Base-by-base conservation (phyloP, 2,113 vertebrate species). In the Scopus umbretta region DNA sequence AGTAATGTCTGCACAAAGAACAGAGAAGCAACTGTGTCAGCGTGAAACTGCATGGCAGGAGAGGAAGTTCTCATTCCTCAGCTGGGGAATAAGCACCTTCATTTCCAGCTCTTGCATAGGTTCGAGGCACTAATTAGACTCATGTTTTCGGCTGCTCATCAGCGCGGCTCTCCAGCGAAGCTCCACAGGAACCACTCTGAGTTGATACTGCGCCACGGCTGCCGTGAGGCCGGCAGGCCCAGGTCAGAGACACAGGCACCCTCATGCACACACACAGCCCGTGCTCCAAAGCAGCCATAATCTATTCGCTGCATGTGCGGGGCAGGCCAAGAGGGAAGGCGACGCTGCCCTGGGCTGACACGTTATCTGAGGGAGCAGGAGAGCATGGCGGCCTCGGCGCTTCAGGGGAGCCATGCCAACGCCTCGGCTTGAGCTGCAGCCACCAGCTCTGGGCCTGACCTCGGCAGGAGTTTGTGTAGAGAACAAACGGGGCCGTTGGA, bases 121-220 rank as follows among this genome's bases (percentile, higher is more conserved):
- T 25, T 61, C 19, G 74, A 34, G 12, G 56, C 73, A 30, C 42
- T 30, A 29, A 21, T 22, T 9, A 34, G 66, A 16, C n/a, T 4
- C 42, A 10, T 3, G 49, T 22, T 47, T 19, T 45, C 1, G 0
- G 68, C 49, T 32, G 75, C 63, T 42, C 8, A 14, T 73, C 58
- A 30, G 50, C 1, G 1, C 3, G 1, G 23, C 26, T 68, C 53
- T n/a, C 15, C 27, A 50, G 34, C 2, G 2, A 15, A 11, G 27
- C 47, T 80, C 42, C 3, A 1, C 5, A 3, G 1, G 11, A 65
- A 21, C 70, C 16, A 7, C 26, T 32, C 7, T 8, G 15, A 40
- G 16, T 6, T 2, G 0, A 10, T 19, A 42, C 19, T 1, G 25
- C 0, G 0, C 74, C 79, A 32, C 2, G 17, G 75, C 34, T 0